Conservation (phyloP, 2,113 vertebrate genomes). For the Polypterus senegalus region DNA sequence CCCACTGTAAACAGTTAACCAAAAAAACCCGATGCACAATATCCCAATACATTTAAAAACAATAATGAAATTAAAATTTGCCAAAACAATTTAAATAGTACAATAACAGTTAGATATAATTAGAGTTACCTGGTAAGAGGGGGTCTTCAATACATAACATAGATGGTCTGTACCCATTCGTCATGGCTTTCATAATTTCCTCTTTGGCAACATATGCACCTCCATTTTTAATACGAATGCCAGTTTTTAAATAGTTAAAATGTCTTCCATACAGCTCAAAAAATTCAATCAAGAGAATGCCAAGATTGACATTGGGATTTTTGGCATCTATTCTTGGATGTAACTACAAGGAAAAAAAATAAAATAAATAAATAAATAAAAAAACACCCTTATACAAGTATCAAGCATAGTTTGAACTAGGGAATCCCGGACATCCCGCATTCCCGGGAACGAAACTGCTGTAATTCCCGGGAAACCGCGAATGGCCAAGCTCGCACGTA, state of each 20-base stretch:
- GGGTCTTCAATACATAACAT: slow-evolving; percentile 98
- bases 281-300: slow-evolving; percentile 95
- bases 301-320: slow-evolving; percentile 79
- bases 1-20: too few relatives aligned
- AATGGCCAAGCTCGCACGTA: too few relatives aligned
- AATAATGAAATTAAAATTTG: too few relatives aligned
- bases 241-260: slow-evolving; percentile 97
- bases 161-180: slow-evolving; percentile 85
- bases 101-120: too few relatives aligned
- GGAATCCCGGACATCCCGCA: too few relatives aligned
- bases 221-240: slow-evolving; percentile 90
- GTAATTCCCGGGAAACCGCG: too few relatives aligned
- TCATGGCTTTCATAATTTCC: slow-evolving; percentile 88
- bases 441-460: too few relatives aligned
- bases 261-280: slow-evolving; percentile 95
- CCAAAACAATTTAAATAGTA: too few relatives aligned
- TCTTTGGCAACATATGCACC: slow-evolving; percentile 94
- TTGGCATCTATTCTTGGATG: slow-evolving; percentile 89
- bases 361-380: neutral
- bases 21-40: too few relatives aligned
- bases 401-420: too few relatives aligned
- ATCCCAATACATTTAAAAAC: too few relatives aligned
- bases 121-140: slow-evolving; percentile 70
- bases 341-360: slow-evolving; percentile 48
- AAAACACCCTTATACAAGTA: too few relatives aligned